phyloP scores from a whole-genome alignment of 2,888 invertebrate genomes.

The Aspidiotus destructor region DNA sequence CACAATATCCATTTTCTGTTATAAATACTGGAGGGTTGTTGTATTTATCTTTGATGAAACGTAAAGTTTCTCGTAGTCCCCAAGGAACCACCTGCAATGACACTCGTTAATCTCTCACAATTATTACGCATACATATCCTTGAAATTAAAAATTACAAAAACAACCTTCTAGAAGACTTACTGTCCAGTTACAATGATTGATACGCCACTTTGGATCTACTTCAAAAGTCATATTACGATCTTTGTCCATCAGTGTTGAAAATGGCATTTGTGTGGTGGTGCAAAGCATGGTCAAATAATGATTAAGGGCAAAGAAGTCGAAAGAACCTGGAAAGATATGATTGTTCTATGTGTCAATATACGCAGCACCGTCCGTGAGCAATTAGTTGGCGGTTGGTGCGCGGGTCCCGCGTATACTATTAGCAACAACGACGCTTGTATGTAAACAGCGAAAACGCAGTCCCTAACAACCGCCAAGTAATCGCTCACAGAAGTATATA shows the following conservation, averaged over 20 bases:
- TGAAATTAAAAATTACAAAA: no score
- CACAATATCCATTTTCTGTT: not conserved
- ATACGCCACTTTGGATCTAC: not conserved
- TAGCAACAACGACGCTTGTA: no score
- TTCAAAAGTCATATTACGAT: not conserved
- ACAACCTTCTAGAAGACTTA: no score
- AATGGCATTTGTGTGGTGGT: slow-evolving; percentile 25
- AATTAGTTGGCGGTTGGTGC: no score
- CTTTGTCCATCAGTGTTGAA: not conserved
- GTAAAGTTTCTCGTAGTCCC: not conserved
- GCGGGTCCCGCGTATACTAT: no score
- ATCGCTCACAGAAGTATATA: no score
- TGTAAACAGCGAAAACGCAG: not conserved
- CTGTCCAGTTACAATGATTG: no score
- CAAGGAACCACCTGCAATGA: not conserved
- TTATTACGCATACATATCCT: not conserved
- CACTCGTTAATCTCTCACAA: not conserved
- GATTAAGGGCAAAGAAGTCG: slow-evolving; percentile 68
- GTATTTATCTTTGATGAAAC: not conserved
- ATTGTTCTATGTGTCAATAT: no score
- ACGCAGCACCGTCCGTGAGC: no score
- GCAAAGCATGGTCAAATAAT: slow-evolving; percentile 54
- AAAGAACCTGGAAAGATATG: slow-evolving; percentile 46
- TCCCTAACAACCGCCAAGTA: not conserved
- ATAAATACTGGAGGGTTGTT: not conserved